These are phyloP conservation scores for Dryobota labecula DNA, from an alignment of 2,888 invertebrate species.

Conservation along the genomic window DNA sequence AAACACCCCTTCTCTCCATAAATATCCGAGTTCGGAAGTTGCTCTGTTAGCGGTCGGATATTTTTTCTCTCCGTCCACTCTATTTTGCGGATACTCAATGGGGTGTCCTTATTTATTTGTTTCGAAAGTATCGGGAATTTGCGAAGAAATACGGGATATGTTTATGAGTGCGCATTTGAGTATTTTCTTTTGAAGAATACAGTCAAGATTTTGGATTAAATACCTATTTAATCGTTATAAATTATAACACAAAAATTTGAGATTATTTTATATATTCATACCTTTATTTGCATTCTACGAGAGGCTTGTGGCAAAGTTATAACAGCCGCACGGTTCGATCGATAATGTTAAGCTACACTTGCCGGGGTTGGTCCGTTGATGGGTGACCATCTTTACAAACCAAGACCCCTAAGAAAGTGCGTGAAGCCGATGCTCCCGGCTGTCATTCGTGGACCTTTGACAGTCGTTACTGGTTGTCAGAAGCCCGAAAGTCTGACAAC, in stretches of 20 bases:
- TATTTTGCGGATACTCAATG: slow-evolving; percentile 84
- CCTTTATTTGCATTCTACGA: no score
- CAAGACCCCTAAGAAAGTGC: no score
- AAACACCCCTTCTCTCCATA: slow-evolving; percentile 90
- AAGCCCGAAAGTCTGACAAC: no score
- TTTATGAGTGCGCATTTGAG: not conserved
- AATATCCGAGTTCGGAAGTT: slow-evolving; percentile 89
- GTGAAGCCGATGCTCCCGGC: no score
- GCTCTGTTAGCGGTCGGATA: slow-evolving; percentile 89
- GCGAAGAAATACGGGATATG: slow-evolving; percentile 3
- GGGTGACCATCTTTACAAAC: no score
- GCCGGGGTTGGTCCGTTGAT: no score
- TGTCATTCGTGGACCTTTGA: no score
- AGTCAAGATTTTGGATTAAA: not conserved
- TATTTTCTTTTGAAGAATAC: not conserved
- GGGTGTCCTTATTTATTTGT: slow-evolving; percentile 74
- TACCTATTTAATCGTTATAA: not conserved
- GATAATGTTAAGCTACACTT: no score
- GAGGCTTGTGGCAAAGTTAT: no score
- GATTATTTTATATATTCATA: no score
- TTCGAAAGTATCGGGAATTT: slow-evolving; percentile 56
- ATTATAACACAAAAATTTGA: not conserved
- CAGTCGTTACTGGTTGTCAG: no score
- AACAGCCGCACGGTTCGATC: no score
- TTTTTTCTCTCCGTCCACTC: slow-evolving; percentile 82